phyloP scores from a whole-genome alignment of 2,113 vertebrate species.

The Parotia lawesii region DNA sequence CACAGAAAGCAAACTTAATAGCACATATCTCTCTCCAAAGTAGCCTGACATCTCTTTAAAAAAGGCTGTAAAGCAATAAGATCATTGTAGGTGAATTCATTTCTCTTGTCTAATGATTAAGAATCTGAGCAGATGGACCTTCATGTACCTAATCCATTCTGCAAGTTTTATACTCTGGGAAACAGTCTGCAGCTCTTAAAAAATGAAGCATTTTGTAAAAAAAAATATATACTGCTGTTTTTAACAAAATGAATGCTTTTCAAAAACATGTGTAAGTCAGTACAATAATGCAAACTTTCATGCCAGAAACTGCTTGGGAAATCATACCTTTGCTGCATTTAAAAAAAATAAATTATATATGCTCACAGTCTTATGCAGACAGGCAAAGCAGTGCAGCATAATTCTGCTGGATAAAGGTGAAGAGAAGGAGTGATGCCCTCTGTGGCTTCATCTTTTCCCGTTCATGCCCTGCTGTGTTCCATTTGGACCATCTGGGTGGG shows the following conservation, averaged over 20 bases:
- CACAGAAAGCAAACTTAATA: background rate
- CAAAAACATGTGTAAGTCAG: background rate
- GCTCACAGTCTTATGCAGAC: background rate
- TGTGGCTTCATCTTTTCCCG: background rate
- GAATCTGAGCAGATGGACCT: background rate
- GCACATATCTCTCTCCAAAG: background rate
- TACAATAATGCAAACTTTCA: background rate
- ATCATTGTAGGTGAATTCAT: background rate
- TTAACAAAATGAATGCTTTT: background rate
- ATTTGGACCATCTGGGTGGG: fast-evolving
- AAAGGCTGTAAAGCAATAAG: background rate
- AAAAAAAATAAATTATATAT: background rate
- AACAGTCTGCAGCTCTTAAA: background rate
- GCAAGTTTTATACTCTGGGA: background rate
- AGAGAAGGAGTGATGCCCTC: background rate
- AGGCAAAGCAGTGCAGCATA: background rate
- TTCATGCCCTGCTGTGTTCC: background rate
- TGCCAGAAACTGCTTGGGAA: background rate
- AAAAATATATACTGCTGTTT: background rate
- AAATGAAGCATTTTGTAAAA: background rate
- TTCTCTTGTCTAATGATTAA: background rate
- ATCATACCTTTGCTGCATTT: background rate
- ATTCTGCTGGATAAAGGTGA: background rate
- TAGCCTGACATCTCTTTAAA: background rate
- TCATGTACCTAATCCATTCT: background rate